A percentile compares a stretch with the other conserved stretches of the same genome.
phyloP scores from a whole-genome alignment of 2,888 invertebrate genomes.

The Pherbina coryleti region DNA sequence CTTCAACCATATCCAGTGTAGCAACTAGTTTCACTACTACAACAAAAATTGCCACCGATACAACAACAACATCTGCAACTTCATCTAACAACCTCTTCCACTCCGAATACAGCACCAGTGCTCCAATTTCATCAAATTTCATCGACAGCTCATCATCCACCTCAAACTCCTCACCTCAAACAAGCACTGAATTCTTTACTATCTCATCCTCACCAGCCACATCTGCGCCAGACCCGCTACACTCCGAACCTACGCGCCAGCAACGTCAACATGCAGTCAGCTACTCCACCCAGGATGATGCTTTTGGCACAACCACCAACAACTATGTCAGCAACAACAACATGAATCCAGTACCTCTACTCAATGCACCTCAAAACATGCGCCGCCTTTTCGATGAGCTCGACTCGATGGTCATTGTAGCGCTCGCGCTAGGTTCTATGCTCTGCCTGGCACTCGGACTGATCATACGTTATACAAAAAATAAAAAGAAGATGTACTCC shows the following conservation, averaged over 20 bases:
- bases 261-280: constrained; percentile 37
- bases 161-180: too few species aligned
- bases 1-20: background rate
- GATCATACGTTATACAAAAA: constrained; percentile 47
- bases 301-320: constrained; percentile 33
- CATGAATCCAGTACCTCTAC: background rate
- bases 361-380: background rate
- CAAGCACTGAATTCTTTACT: background rate
- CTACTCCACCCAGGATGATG: constrained; percentile 37
- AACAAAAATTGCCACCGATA: background rate
- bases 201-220: constrained; percentile 19
- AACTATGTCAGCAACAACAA: background rate
- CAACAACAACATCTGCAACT: background rate
- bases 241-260: constrained; percentile 50
- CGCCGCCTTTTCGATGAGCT: constrained; percentile 44
- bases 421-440: constrained; percentile 43
- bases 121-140: too few species aligned
- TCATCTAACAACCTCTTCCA: constrained; percentile 1
- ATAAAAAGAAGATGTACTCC: constrained; percentile 55
- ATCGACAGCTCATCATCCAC: background rate
- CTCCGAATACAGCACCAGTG: background rate
- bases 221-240: constrained; percentile 51
- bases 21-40: background rate
- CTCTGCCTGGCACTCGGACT: constrained; percentile 46
- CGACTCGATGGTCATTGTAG: constrained; percentile 46